Base-by-base conservation (phyloP, 2,113 vertebrate species). In the Sturnus vulgaris region DNA sequence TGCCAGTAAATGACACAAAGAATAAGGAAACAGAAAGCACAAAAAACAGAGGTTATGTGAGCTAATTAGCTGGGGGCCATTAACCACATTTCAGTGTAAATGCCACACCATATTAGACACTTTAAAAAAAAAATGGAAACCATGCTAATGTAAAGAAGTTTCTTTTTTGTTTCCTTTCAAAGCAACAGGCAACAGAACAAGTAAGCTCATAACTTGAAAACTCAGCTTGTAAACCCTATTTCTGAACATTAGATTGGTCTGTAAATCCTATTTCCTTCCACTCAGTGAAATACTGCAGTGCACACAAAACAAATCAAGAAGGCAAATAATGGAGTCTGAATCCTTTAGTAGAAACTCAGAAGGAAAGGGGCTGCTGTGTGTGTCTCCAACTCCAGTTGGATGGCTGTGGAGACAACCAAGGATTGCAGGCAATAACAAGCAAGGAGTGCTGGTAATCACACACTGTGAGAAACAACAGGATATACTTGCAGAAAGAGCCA, bases 61-160 rank as follows among this genome's bases (percentile, higher is more conserved):
- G 11, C 10, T 55, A 47, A 68, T 60, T 30, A 68, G 7, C 27
- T 44, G 12, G 21, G 12, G 88, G 23, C 1, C 53, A 25, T 47
- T 60, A 82, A 39, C 6, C 22, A 16, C 24, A 17, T 56, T 55
- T 63, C 44, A 30, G 30, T 50, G 35, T 31, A 82, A 84, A 60
- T 33, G 30, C 22, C 46, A 64, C 18, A 75, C 13, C 20, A 49
- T 31, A 5, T 37, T 21, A 78, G 14, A 44, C 15, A 31, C 16
- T 9, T 53, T 25, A 6, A 40, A 85, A 77, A 23, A 57, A 22
- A 86, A 83, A 28, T 1, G 8, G 15, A 78, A 68, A 49, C 50
- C 17, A 52, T 0, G 0, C 9, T 37, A 31, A 63, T 17, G 18
- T 37, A 59, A 81, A 77, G 8, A 64, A 60, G 46, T 6, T 40